Conservation (phyloP, 2,113 vertebrate genomes). For the Mustelus asterias region DNA sequence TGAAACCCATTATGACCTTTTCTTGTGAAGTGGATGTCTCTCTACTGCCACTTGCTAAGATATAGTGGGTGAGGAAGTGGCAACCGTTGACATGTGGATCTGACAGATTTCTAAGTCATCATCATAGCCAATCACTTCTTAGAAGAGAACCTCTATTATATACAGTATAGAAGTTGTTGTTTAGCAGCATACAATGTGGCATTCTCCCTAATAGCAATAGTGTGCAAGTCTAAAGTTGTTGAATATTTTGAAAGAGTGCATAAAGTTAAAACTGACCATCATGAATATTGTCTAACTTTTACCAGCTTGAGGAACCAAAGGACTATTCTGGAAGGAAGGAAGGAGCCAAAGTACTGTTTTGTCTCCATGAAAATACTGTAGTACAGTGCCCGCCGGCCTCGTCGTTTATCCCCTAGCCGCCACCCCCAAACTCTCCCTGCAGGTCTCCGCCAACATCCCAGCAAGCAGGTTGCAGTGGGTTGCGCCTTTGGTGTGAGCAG, state of each 20-base stretch:
- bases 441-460: neutral
- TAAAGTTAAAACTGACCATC: neutral
- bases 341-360: neutral
- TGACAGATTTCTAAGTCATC: neutral
- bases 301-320: neutral
- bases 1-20: neutral
- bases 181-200: neutral
- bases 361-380: neutral
- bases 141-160: neutral
- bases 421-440: too few species aligned
- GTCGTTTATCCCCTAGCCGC: neutral
- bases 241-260: neutral
- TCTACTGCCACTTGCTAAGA: neutral
- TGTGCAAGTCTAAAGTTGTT: neutral
- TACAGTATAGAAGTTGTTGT: neutral
- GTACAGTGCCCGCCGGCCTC: neutral
- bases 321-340: neutral
- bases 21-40: neutral
- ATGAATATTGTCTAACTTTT: neutral
- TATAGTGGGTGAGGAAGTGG: neutral
- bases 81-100: neutral
- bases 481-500: neutral
- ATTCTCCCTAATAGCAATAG: neutral
- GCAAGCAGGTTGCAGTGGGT: neutral
- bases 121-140: neutral